Base-by-base conservation (phyloP, 2,797 vertebrate genomes). In the Onychomys torridus region DNA sequence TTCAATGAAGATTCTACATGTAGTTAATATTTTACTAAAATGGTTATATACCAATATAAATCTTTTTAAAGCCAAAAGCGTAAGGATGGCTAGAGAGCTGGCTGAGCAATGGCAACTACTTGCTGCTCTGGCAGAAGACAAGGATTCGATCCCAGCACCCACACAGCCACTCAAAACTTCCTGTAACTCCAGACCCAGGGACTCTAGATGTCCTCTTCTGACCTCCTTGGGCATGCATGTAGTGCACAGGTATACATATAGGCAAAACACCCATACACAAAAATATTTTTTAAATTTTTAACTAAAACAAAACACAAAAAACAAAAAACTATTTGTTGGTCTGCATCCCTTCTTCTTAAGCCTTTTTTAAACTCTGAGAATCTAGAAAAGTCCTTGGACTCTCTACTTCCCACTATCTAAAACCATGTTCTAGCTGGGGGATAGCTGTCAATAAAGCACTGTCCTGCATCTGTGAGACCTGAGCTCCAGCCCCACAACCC, bases 1-100 rank as follows among this genome's bases (percentile, higher is more conserved):
- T 32, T 77, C 75, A 95, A 32, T 61, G n/a, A 90, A 32, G 96
- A 77, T 83, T 9, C 46, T 86, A 94, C 11, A 87, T 63, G 77
- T 49, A 95, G 88, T 92, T 83, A 88, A 78, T 63, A 95, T 37
- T 92, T 87, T 93, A 90, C 21, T 75, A 94, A 34, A 89, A 86
- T 82, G n/a, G 10, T 88, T 88, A 97, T 12, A 93, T 81, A 43
- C 5, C 91, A 67, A 91, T 14, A 94, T 90, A 82, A 94, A 93
- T 87, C 73, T 37, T 87, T 87, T 55, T n/a, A 67, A 85, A 67
- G 17, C 59, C 3, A 67, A 84, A 84, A 85, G 13, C 14, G 40
- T 49, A 49, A 19, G 46, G 63, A 17, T 25, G 25, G 29, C 63
- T 49, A 25, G 32, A 67, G 12, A 34, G 63, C 34, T n/a, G 63